Evolutionary conservation across 2,797 vertebrate species (phyloP).

Genomic region (Siniperca undulata): DNA sequence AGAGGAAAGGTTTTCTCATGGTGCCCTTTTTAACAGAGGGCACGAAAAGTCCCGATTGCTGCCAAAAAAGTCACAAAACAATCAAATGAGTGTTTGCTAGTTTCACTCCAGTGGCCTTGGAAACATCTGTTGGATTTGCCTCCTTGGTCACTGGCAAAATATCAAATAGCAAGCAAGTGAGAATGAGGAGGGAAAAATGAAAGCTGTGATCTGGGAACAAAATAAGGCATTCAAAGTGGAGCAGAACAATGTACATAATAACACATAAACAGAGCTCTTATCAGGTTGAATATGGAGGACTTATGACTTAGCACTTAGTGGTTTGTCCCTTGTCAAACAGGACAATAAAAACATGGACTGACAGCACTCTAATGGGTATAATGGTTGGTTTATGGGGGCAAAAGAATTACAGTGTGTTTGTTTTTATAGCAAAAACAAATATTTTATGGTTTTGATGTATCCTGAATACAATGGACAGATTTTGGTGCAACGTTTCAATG

Average conservation of each 20-base stretch:
- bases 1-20: slow-evolving; percentile 64
- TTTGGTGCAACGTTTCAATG: slow-evolving; percentile 23
- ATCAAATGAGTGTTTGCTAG: slow-evolving; percentile 72
- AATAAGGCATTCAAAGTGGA: slow-evolving; percentile 44
- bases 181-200: slow-evolving; percentile 24
- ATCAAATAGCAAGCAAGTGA: slow-evolving; percentile 55
- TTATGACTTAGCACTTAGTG: slow-evolving; percentile 12
- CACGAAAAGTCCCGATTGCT: slow-evolving; percentile 53
- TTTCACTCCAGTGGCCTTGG: slow-evolving; percentile 68
- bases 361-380: slow-evolving; percentile 2
- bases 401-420: neutral
- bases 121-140: slow-evolving; percentile 78
- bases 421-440: slow-evolving; percentile 20
- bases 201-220: slow-evolving; percentile 51
- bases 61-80: slow-evolving; percentile 67
- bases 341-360: slow-evolving; percentile 1
- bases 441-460: slow-evolving; percentile 1
- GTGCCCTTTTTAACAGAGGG: slow-evolving; percentile 51
- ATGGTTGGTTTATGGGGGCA: neutral
- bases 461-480: slow-evolving; percentile 22
- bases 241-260: slow-evolving; percentile 22
- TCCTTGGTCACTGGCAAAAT: slow-evolving; percentile 62
- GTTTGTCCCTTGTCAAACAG: slow-evolving; percentile 10
- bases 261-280: slow-evolving; percentile 34
- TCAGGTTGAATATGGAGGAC: slow-evolving; percentile 14